Conservation (phyloP, 92 coral and sea anemone genomes). For the Porites evermanni region DNA sequence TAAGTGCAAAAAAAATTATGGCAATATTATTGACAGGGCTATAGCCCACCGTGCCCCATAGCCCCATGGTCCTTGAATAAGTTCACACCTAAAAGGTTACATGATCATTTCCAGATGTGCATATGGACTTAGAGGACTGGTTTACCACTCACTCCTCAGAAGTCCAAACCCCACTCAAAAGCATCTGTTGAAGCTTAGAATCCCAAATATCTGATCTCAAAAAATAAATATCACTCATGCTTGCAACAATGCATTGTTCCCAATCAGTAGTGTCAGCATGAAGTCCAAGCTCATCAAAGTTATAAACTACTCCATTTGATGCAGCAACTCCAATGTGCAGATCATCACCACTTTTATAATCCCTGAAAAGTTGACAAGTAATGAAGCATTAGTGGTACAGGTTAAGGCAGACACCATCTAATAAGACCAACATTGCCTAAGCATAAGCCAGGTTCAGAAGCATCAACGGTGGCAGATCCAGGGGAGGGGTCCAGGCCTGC, state of each 20-base stretch:
- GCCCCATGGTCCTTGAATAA: too few relatives aligned
- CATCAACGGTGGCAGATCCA: too few relatives aligned
- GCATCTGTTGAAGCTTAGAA: conserved; percentile 55
- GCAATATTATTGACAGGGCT: too few relatives aligned
- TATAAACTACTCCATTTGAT: conserved; percentile 72
- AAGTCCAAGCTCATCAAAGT: conserved; percentile 81
- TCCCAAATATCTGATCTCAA: conserved; percentile 58
- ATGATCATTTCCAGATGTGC: too few relatives aligned
- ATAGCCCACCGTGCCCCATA: too few relatives aligned
- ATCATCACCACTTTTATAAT: conserved; percentile 79
- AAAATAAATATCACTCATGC: conserved; percentile 8
- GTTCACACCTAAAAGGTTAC: too few relatives aligned
- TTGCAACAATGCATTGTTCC: conserved; percentile 74
- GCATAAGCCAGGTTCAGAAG: too few relatives aligned
- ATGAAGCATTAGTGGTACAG: too few relatives aligned
- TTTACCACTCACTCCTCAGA: conserved; percentile 47
- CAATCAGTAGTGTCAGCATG: conserved; percentile 62
- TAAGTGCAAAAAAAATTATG: too few relatives aligned
- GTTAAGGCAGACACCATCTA: too few relatives aligned
- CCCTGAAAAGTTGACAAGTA: conserved; percentile 35
- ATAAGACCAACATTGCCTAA: too few relatives aligned
- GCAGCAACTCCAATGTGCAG: conserved; percentile 82
- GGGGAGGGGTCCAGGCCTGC: too few relatives aligned
- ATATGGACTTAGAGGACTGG: background rate
- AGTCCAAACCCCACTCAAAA: conserved; percentile 62